Conservation (phyloP, 2,113 vertebrate genomes). For the Pagrus major region DNA sequence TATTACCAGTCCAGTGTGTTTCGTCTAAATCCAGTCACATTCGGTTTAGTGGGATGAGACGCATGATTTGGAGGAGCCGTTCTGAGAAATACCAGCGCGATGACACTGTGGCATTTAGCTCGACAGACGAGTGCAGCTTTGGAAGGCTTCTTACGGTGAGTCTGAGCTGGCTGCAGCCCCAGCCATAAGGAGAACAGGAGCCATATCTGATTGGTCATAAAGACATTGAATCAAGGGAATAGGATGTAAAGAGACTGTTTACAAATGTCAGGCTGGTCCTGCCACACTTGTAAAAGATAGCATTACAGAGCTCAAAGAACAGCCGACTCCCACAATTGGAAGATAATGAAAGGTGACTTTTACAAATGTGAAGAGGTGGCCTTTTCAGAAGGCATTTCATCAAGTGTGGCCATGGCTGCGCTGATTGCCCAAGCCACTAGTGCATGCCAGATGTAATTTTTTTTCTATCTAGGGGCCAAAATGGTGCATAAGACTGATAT, state of each 20-base stretch:
- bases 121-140: constrained; percentile 24
- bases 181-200: constrained; percentile 1
- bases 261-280: constrained; percentile 79
- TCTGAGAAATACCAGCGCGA: constrained; percentile 32
- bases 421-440: constrained; percentile 56
- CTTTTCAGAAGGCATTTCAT: constrained; percentile 79
- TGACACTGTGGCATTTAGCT: constrained; percentile 63
- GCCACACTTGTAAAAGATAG: constrained; percentile 67
- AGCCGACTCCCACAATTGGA: constrained; percentile 55
- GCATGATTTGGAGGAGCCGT: background rate
- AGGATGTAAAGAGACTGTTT: constrained; percentile 67
- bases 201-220: constrained; percentile 56
- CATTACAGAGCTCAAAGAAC: constrained; percentile 62
- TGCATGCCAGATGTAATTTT: constrained; percentile 32
- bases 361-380: constrained; percentile 82
- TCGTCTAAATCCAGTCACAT: constrained; percentile 45
- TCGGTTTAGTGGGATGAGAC: constrained; percentile 20
- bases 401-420: constrained; percentile 48
- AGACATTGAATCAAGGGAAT: constrained; percentile 39
- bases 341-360: constrained; percentile 79
- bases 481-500: constrained; percentile 29
- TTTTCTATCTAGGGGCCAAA: constrained; percentile 33
- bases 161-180: background rate
- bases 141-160: constrained; percentile 12
- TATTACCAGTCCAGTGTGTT: constrained; percentile 42